These are phyloP conservation scores for Amiota minor DNA, from an alignment of 2,888 invertebrate species.

Conservation along the genomic window DNA sequence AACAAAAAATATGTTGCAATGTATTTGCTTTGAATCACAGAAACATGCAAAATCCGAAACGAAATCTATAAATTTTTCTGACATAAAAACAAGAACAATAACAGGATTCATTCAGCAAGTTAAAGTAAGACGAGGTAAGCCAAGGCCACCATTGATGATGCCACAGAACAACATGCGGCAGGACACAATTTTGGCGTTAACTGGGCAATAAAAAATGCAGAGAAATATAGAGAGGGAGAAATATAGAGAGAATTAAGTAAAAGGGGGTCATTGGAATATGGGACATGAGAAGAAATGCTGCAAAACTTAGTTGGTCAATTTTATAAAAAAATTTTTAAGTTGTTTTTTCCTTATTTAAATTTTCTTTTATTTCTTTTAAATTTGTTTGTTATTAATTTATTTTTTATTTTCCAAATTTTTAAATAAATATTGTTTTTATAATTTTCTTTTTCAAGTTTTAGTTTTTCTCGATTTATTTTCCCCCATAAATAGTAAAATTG, in stretches of 20 bases:
- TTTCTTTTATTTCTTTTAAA: slow-evolving; percentile 25
- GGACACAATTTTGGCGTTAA: slow-evolving; percentile 41
- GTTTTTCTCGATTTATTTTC: slow-evolving; percentile 26
- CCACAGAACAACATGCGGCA: slow-evolving; percentile 31
- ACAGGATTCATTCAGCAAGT: not conserved
- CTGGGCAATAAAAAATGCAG: not conserved
- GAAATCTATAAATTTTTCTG: slow-evolving; percentile 26
- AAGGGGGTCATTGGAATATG: too few species aligned
- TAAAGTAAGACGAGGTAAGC: not conserved
- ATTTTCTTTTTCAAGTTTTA: slow-evolving; percentile 30
- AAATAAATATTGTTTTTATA: slow-evolving; percentile 4
- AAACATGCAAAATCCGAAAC: slow-evolving; percentile 18
- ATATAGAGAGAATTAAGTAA: too few species aligned
- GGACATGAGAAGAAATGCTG: too few species aligned
- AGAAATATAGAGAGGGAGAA: too few species aligned
- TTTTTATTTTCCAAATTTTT: slow-evolving; percentile 3
- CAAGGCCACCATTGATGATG: not conserved
- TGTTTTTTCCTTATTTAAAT: not conserved
- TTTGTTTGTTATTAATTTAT: not conserved
- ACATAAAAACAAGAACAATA: slow-evolving; percentile 42
- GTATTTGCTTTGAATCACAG: not conserved
- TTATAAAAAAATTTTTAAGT: too few species aligned
- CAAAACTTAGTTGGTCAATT: too few species aligned
- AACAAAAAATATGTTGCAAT: not conserved
- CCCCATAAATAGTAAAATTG: slow-evolving; percentile 40